Percentiles rank a stretch among this genome's conserved stretches.
Conservation (phyloP, 2,797 vertebrate species). For the Lagodon rhomboides region DNA sequence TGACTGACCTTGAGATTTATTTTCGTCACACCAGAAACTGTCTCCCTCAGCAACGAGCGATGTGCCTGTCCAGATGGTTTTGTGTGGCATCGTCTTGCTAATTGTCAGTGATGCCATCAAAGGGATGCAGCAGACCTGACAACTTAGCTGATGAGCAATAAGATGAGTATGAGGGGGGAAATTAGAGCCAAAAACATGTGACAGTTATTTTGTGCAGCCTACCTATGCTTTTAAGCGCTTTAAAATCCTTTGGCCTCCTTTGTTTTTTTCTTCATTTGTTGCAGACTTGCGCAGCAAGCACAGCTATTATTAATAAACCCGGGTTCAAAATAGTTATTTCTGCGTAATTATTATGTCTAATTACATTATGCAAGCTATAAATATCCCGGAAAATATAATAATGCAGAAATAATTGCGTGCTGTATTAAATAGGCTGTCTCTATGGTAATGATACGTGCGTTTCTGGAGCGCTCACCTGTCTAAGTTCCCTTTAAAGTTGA, state of each 20-base stretch:
- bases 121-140: conserved; percentile 88
- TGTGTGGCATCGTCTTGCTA: conserved; percentile 89
- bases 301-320: conserved; percentile 52
- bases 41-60: conserved; percentile 86
- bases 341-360: conserved; percentile 60
- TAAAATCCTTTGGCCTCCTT: conserved; percentile 62
- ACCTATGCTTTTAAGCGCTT: conserved; percentile 75
- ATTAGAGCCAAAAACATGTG: conserved; percentile 80
- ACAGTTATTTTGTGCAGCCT: conserved; percentile 75
- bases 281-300: conserved; percentile 39
- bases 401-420: conserved; percentile 30
- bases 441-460: conserved; percentile 40
- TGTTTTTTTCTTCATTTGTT: conserved; percentile 59
- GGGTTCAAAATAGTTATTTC: conserved; percentile 57
- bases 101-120: conserved; percentile 91
- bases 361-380: conserved; percentile 48
- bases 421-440: conserved; percentile 31
- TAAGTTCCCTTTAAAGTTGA: conserved; percentile 58
- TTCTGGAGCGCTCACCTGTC: conserved; percentile 60
- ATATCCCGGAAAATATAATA: conserved; percentile 46
- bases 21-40: conserved; percentile 86
- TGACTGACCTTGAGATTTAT: conserved; percentile 88
- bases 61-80: conserved; percentile 89
- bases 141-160: conserved; percentile 87
- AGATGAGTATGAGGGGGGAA: conserved; percentile 78